Base-by-base conservation (phyloP, 2,888 invertebrate genomes). In the Ceramica pisi region DNA sequence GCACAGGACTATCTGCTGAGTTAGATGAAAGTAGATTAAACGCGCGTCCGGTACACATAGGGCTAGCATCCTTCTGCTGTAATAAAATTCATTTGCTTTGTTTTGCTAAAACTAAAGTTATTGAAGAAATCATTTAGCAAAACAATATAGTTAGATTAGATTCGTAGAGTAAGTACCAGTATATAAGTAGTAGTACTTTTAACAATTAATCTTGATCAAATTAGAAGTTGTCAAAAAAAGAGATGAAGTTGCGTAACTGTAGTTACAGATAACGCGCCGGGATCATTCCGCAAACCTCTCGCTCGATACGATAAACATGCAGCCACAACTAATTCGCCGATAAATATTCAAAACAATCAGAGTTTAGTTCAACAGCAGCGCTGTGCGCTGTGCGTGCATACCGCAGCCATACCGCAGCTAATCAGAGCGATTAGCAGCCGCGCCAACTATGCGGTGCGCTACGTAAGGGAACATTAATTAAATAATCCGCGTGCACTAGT, bases 341-440 rank as follows among this genome's bases (percentile, higher is more conserved):
- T 38, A 38, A 16, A 50, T 38, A 48, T 48, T 46, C 16, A n/a
- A 35, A 62, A 35, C 14, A 38, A 50, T 38, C 19, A n/a, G 48
- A 50, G 48, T 63, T 48, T 50, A 67, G 48, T 38, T 35, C 23
- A 19, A 64, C 65, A n/a, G 16, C 46, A 23, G 35, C 35, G 46
- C 46, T 12, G 35, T 41, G 41, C 41, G 41, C 4, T 6, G 41
- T 31, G 31, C 31, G 31, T 31, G 46, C 7, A 14, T 0, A 57
- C 57, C 57, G 57, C 57, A 14, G 38, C 57, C 7, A 14, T 0
- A 57, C 57, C 57, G 57, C 57, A 14, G 38, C 57, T 38, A 21
- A 57, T 57, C 57, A 57, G 38, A 10, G 19, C n/a, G 57, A 38
- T 38, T 57, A 57, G 57, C 14, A 14, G 38, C 14, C 38, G 19